Evolutionary conservation across 1,140 invertebrate genomes (phyloP).

Genomic region (Gryllus bimaculatus): DNA sequence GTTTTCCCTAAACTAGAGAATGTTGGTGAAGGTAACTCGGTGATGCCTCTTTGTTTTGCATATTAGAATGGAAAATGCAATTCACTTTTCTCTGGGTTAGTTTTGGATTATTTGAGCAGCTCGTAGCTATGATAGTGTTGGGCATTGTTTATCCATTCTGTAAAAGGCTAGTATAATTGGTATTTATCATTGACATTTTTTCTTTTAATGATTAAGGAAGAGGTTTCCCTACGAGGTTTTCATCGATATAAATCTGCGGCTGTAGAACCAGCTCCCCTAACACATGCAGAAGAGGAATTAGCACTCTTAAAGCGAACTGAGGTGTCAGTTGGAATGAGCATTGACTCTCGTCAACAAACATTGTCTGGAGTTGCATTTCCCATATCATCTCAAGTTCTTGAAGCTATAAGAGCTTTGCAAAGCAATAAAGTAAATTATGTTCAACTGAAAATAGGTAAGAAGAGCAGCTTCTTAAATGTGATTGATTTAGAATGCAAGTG

Average conservation of each 20-base stretch:
- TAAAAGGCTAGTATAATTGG: background rate
- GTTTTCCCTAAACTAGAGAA: too few species aligned
- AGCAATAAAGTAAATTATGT: constrained; percentile 47
- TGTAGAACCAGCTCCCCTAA: constrained; percentile 77
- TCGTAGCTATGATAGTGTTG: too few species aligned
- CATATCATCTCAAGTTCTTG: constrained; percentile 67
- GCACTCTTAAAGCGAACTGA: constrained; percentile 68
- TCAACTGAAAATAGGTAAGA: constrained; percentile 43
- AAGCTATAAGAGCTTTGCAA: constrained; percentile 52
- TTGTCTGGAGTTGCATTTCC: constrained; percentile 88
- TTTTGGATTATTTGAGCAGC: too few species aligned
- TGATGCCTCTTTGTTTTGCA: too few species aligned
- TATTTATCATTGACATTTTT: background rate
- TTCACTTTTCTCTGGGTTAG: too few species aligned
- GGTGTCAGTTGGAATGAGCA: constrained; percentile 63
- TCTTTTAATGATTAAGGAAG: constrained; percentile 46
- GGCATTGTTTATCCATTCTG: too few species aligned
- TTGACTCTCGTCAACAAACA: constrained; percentile 83
- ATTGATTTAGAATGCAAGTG: constrained; percentile 7
- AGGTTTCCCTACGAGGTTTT: constrained; percentile 74
- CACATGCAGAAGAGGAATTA: constrained; percentile 80
- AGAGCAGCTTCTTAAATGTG: constrained; percentile 15
- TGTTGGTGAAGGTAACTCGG: too few species aligned
- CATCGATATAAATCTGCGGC: constrained; percentile 65
- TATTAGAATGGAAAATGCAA: too few species aligned